Conservation (phyloP, 2,888 invertebrate genomes). For the Amorpha juglandis region DNA sequence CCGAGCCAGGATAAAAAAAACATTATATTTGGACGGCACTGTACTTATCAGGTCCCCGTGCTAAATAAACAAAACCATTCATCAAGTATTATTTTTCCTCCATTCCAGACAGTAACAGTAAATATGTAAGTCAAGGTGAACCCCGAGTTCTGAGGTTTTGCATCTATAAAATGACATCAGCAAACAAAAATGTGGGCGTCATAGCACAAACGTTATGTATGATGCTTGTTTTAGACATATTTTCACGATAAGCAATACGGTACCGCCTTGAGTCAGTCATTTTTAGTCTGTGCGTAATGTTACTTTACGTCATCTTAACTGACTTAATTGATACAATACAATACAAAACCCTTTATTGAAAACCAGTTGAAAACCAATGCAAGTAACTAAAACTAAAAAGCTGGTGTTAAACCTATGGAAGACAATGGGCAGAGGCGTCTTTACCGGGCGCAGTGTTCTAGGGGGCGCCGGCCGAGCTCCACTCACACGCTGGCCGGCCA, state of each 20-base stretch:
- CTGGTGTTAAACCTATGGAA: too few relatives aligned
- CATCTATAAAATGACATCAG: conserved; percentile 30
- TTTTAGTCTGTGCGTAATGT: neutral
- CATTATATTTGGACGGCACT: neutral
- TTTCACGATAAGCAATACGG: neutral
- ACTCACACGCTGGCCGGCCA: too few relatives aligned
- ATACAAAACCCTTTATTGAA: too few relatives aligned
- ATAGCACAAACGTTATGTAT: neutral
- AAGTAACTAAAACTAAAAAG: too few relatives aligned
- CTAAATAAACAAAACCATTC: neutral
- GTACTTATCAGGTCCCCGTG: neutral
- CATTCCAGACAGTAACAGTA: neutral
- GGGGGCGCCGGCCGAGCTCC: too few relatives aligned
- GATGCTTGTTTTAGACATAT: conserved; percentile 8
- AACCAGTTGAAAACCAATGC: too few relatives aligned
- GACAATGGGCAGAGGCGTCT: too few relatives aligned
- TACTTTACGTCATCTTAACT: neutral
- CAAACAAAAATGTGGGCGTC: conserved; percentile 30
- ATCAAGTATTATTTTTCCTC: neutral
- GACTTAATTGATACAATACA: too few relatives aligned
- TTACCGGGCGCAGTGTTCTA: too few relatives aligned
- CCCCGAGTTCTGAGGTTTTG: conserved; percentile 29
- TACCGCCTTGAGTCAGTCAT: conserved; percentile 6
- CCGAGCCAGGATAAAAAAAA: too few relatives aligned
- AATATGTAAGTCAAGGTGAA: conserved; percentile 28